phyloP scores from a whole-genome alignment of 2,797 vertebrate species.

The Paguma larvata region DNA sequence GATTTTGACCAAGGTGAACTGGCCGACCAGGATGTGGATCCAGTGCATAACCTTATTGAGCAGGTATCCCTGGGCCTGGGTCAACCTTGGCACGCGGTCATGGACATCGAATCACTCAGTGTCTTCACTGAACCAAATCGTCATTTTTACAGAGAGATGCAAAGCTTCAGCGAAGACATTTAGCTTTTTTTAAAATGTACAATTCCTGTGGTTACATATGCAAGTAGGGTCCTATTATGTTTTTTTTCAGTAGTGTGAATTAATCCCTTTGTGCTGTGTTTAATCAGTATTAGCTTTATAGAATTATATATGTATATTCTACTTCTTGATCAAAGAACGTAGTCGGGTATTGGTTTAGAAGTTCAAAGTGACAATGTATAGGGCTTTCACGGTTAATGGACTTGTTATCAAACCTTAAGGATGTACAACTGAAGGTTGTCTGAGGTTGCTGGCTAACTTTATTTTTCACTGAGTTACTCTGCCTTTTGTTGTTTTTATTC shows the following conservation, averaged over 20 bases:
- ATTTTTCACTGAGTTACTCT: slow-evolving; percentile 88
- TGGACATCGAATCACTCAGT: slow-evolving; percentile 94
- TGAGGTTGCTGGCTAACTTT: slow-evolving; percentile 91
- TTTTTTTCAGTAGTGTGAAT: slow-evolving; percentile 93
- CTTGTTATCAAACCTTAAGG: slow-evolving; percentile 87
- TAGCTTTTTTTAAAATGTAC: slow-evolving; percentile 90
- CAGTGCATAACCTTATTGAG: slow-evolving; percentile 97
- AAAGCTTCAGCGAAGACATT: slow-evolving; percentile 97
- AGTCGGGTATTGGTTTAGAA: slow-evolving; percentile 94
- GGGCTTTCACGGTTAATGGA: slow-evolving; percentile 93
- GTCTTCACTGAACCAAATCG: slow-evolving; percentile 97
- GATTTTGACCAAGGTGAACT: slow-evolving; percentile 98
- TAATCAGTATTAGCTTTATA: slow-evolving; percentile 97
- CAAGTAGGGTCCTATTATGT: slow-evolving; percentile 92
- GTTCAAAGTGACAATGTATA: slow-evolving; percentile 92
- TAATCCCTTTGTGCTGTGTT: slow-evolving; percentile 95
- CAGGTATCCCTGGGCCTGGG: slow-evolving; percentile 97
- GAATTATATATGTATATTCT: slow-evolving; percentile 95
- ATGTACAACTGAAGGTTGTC: slow-evolving; percentile 86
- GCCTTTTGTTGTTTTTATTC: slow-evolving; percentile 88
- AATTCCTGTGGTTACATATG: slow-evolving; percentile 93
- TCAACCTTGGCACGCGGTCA: slow-evolving; percentile 96
- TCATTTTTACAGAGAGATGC: slow-evolving; percentile 98
- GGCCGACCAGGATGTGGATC: slow-evolving; percentile 95
- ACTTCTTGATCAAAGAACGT: slow-evolving; percentile 95